phyloP scores from a whole-genome alignment of 2,888 invertebrate genomes.

The Scaptomyza reducta region DNA sequence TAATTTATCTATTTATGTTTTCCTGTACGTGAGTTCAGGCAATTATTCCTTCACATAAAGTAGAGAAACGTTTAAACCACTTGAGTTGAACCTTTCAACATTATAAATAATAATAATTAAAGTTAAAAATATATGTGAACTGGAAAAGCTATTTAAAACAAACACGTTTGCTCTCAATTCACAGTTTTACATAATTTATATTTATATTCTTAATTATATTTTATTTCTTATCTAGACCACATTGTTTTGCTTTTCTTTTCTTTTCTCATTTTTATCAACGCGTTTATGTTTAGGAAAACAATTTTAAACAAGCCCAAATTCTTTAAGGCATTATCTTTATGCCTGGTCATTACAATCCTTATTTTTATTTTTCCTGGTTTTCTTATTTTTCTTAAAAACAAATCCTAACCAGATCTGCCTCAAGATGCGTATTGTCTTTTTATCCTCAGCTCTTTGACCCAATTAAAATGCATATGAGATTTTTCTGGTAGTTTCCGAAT shows the following conservation, averaged over 20 bases:
- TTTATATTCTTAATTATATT: no score
- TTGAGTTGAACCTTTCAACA: neutral
- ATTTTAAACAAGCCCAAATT: no score
- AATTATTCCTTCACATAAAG: slow-evolving; percentile 36
- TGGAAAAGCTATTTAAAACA: neutral
- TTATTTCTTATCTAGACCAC: no score
- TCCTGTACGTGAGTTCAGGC: slow-evolving; percentile 42
- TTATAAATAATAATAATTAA: neutral
- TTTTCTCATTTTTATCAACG: no score
- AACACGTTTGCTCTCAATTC: no score
- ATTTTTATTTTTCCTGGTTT: neutral
- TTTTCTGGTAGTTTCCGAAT: slow-evolving; percentile 62
- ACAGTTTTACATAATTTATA: no score
- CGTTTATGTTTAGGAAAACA: no score
- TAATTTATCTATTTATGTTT: slow-evolving; percentile 66
- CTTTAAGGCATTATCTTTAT: neutral
- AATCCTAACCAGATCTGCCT: slow-evolving; percentile 3
- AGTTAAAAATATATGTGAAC: neutral
- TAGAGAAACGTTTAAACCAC: slow-evolving; percentile 1
- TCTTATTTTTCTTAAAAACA: neutral
- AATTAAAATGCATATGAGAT: slow-evolving; percentile 67
- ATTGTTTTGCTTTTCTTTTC: no score
- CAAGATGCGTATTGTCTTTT: neutral
- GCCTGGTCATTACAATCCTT: neutral
- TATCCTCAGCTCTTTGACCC: slow-evolving; percentile 53